Evolutionary conservation across 2,797 vertebrate species (phyloP), one percentile per base, ranked within the genome.

Genomic region (Acipenser ruthenus): DNA sequence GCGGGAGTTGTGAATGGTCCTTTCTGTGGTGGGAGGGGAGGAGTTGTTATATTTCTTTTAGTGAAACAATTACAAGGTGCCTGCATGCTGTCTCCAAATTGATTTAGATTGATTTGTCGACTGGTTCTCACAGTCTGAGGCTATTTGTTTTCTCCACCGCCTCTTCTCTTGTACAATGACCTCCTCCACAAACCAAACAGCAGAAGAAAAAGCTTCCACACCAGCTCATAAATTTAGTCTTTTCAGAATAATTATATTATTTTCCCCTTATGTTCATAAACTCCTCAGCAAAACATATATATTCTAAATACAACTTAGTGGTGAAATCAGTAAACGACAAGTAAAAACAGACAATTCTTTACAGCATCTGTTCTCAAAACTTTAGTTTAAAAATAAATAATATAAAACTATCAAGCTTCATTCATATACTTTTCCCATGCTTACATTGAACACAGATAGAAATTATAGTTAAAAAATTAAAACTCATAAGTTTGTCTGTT

Each of bases 1-100:
- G 55, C 10, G 65, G 49, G 67, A 67, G 64, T 68, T 65, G 64
- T 70, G 65, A 77, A 70, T 76, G 74, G 73, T 66, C 66, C 68
- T 50, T 66, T 80, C 77, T 67, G 12, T 69, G 62, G 52, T n/a
- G 71, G 64, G 61, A 47, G 66, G 68, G 70, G 68, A 71, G 72
- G 77, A 70, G 59, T 75, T 67, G 18, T 56, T 74, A 7, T 18
- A 74, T 71, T 73, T 68, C 62, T 67, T 67, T 37, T 67, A 55
- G 18, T 62, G 55, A 64, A 6, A 7, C 64, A 68, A 73, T 70
- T 71, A 66, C 65, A 23, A 67, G 15, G 67, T 70, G 60, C 65
- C 7, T 11, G 8, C 53, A 64, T 60, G 56, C 71, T 49, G 63
- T 68, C 65, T 52, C 71, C 62, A 73, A 73, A 72, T 69, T 75